Evolutionary conservation across 2,797 vertebrate genomes (phyloP).

Genomic region (Vipera latastei): DNA sequence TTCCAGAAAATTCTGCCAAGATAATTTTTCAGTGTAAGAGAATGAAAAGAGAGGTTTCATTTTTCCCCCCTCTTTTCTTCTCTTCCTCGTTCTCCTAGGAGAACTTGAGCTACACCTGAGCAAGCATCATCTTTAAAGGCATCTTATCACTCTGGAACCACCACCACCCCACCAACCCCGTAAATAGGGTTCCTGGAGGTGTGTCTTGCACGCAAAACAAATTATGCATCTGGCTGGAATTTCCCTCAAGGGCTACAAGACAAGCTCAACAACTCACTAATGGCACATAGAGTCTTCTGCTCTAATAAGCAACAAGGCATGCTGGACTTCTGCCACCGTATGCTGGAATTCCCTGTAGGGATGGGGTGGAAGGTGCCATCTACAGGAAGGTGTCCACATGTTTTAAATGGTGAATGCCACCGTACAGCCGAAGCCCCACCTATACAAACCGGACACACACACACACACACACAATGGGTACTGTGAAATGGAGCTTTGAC

Average conservation of each 20-base stretch:
- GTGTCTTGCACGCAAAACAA: not conserved
- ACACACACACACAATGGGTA: no score
- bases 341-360: not conserved
- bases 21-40: not conserved
- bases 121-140: not conserved
- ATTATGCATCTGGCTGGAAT: not conserved
- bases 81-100: not conserved
- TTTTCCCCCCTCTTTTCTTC: not conserved
- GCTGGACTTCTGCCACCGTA: not conserved
- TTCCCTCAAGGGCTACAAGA: conserved; percentile 18
- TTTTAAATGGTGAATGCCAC: not conserved
- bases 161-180: accelerated
- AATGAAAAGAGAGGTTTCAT: not conserved
- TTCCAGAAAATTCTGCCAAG: not conserved
- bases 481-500: no score
- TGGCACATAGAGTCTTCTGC: not conserved
- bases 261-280: conserved; percentile 1
- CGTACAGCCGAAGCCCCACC: no score
- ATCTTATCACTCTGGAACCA: not conserved
- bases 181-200: not conserved
- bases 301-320: not conserved
- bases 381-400: not conserved
- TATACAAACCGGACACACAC: no score
- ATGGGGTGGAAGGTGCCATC: not conserved
- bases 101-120: no score